Base-by-base conservation (phyloP, 2,113 vertebrate species). In the Oryzias celebensis region DNA sequence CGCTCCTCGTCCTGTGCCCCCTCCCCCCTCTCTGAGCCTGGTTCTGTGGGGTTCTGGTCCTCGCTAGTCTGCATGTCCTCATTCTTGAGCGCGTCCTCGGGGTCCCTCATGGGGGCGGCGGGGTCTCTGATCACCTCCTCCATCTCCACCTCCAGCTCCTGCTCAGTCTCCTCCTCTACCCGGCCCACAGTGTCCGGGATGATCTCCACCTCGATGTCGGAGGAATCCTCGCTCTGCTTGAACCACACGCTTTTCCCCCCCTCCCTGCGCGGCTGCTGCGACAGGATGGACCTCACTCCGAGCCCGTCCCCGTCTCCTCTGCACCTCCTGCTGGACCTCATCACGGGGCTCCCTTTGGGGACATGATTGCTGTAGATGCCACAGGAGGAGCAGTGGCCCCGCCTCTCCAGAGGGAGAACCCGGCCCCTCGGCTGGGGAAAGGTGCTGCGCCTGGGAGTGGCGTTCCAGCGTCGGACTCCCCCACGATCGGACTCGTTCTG, bases 161-260 rank as follows among this genome's bases (percentile, higher is more conserved):
- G 89, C 69, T 87, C 63, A 0, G 80, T 82, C 54, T 88, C 90
- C 52, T 74, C 85, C 64, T 89, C 87, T 77, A 87, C 79, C 36
- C 65, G 81, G 47, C 90, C 89, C 55, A 88, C 83, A 4, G 84
- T 85, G 52, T 92, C 91, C 0, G 92, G 92, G 70, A 93, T 93
- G 20, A 94, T 90, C 68, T 93, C 88, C 65, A 91, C 91, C 75
- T 93, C 92, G n/a, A 92, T 91, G 68, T 92, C 91, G 0, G 91
- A 90, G 3, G 92, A 91, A 67, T 92, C 88, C 65, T 91, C 89
- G 18, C 83, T 91, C 66, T 94, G 91, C 58, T 93, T 93, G 78
- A 94, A 94, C 94, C 92, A 94, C 50, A 94, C 93, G 0, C 85
- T 86, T 74, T 94, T 94, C 70, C 92, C 93, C 16, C 90, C 90